Evolutionary conservation across 2,888 invertebrate species (phyloP), one percentile per base, ranked within the genome.

Genomic region (Eilema depressum): DNA sequence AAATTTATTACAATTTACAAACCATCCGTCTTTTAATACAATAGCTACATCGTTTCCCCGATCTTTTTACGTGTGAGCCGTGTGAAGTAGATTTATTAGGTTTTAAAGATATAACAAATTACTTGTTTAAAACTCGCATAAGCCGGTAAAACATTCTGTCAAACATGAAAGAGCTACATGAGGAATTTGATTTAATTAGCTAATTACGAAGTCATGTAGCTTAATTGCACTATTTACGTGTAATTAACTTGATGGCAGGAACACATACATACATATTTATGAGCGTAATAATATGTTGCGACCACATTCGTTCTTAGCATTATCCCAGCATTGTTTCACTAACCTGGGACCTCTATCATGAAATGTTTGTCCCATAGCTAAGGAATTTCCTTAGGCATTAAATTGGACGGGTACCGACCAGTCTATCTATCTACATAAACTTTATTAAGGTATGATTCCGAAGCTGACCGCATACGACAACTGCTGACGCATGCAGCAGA

Each of bases 211-310:
- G 28, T 68, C 64, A 59, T 76, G 69, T 69, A 70, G 63, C 25
- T 74, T 53, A 23, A 80, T 80, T 76, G 74, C 61, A 63, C 63
- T 23, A 76, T 81, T 83, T 75, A 75, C 71, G 73, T 82, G 47
- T 66, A 70, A 78, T 77, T 72, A 28, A 25, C n/a, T 66, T 59
- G 28, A 37, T 68, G 63, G 61, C 47, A 73, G 73, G 73, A 78
- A 77, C 66, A 71, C 26, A 59, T 74, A 69, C 25, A 56, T 75
- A 62, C 68, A 74, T 74, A 76, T 73, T 73, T 69, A 75, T 73
- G 53, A 37, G 56, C 53, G 25, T 64, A 66, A 66, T 69, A 73
- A 69, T 63, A 71, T 66, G 62, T 73, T 69, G 63, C 26, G 56
- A 70, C 63, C 59, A 28, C 68, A 60, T 71, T 77, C 74, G 26